These are phyloP conservation scores for Prionailurus bengalensis DNA, from an alignment of 2,113 vertebrate species.

Conservation along the genomic window DNA sequence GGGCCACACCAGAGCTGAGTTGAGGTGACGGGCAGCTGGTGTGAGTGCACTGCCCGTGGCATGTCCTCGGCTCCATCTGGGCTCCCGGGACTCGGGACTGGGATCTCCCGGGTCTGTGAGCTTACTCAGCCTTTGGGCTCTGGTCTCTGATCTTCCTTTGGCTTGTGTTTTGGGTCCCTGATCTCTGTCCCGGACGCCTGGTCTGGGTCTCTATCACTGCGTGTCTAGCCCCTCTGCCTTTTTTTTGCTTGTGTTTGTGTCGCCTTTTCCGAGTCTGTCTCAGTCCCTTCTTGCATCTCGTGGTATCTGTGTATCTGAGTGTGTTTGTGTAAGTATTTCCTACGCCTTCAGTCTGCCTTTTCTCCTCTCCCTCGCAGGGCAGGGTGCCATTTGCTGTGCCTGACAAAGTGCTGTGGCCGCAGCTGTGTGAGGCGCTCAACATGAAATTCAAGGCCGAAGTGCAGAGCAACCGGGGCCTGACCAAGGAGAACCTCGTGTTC, in stretches of 20 bases:
- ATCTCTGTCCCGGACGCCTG: background rate
- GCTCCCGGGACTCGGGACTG: background rate
- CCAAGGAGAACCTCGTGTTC: conserved; percentile 97
- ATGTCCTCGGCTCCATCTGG: background rate
- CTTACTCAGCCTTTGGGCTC: background rate
- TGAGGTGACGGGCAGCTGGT: background rate
- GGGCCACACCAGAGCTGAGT: background rate
- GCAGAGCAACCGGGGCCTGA: conserved; percentile 95
- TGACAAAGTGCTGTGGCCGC: conserved; percentile 96
- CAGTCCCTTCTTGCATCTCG: background rate
- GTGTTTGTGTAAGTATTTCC: background rate
- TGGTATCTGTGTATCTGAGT: background rate
- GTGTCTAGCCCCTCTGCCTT: background rate
- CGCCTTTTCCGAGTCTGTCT: background rate
- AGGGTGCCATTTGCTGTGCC: conserved; percentile 97
- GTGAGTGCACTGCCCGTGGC: fast-evolving
- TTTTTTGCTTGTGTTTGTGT: background rate
- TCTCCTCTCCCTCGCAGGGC: conserved; percentile 86
- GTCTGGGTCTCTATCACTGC: background rate
- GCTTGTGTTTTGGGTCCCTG: background rate
- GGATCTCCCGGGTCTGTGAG: background rate
- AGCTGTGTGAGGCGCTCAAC: conserved; percentile 97
- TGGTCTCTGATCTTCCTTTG: background rate
- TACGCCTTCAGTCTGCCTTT: background rate
- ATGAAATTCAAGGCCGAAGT: conserved; percentile 99